These are phyloP conservation scores for Apodemia zela DNA, from an alignment of 2,888 invertebrate species.

Conservation along the genomic window DNA sequence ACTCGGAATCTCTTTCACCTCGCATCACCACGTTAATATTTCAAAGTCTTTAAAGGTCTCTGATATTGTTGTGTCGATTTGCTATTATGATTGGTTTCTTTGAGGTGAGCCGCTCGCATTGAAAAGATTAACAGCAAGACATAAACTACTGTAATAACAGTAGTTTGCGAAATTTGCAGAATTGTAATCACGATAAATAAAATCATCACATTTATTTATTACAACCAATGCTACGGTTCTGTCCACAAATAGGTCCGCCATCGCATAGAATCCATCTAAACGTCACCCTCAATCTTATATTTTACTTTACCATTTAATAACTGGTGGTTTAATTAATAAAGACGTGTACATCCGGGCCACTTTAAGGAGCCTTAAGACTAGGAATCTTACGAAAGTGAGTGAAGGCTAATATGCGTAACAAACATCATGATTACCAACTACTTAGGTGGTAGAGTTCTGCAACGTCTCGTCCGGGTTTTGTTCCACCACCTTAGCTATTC, in stretches of 20 bases:
- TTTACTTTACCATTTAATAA: too few species aligned
- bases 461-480: too few species aligned
- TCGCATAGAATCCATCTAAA: neutral
- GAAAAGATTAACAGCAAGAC: constrained; percentile 61
- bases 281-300: too few species aligned
- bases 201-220: neutral
- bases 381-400: too few species aligned
- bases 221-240: neutral
- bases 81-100: constrained; percentile 64
- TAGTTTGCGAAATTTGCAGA: constrained; percentile 35
- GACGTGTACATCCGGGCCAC: too few species aligned
- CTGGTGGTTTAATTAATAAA: too few species aligned
- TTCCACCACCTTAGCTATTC: too few species aligned
- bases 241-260: neutral
- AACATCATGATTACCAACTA: too few species aligned
- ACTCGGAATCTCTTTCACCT: constrained; percentile 59
- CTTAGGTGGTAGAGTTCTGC: too few species aligned
- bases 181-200: neutral
- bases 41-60: constrained; percentile 35
- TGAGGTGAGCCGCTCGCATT: constrained; percentile 48
- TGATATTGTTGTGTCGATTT: constrained; percentile 57
- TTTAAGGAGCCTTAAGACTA: too few species aligned
- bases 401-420: too few species aligned
- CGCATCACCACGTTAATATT: constrained; percentile 49
- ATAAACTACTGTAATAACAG: constrained; percentile 44